Percentiles rank a stretch among this genome's conserved stretches.
Evolutionary conservation across 2,797 vertebrate species (phyloP).

Genomic region (Zalophus californianus): DNA sequence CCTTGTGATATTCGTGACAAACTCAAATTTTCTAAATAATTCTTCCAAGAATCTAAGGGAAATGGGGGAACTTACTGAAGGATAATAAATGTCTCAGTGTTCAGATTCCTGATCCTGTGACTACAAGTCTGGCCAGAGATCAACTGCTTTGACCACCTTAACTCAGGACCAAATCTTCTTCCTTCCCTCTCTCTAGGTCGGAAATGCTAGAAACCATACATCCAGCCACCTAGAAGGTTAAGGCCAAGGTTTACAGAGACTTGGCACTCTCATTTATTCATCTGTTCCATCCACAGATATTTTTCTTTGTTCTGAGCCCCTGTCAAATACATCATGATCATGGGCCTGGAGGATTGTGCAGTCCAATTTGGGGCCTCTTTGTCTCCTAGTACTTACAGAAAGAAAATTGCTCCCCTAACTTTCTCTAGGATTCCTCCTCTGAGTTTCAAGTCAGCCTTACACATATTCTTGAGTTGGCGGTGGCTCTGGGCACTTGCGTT

Average conservation of each 20-base stretch:
- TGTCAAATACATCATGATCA: background rate
- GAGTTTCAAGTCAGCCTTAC: background rate
- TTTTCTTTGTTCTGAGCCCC: background rate
- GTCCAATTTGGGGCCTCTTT: background rate
- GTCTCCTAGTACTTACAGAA: background rate
- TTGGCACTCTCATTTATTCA: background rate
- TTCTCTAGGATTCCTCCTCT: background rate
- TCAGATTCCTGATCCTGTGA: background rate
- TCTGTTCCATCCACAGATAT: background rate
- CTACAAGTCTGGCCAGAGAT: background rate
- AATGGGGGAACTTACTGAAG: conserved; percentile 7
- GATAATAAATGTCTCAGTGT: conserved; percentile 1
- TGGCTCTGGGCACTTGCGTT: background rate
- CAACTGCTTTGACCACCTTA: background rate
- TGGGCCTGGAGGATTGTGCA: background rate
- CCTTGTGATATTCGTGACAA: background rate
- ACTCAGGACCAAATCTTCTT: background rate
- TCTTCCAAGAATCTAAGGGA: background rate
- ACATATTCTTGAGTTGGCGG: background rate
- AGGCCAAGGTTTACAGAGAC: background rate
- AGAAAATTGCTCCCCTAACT: background rate
- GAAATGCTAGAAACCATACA: background rate
- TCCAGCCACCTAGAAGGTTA: background rate
- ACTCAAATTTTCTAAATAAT: conserved; percentile 28
- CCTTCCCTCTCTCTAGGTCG: conserved; percentile 12